phyloP scores from a whole-genome alignment of 2,888 invertebrate species.

The Synanthedon myopaeformis region DNA sequence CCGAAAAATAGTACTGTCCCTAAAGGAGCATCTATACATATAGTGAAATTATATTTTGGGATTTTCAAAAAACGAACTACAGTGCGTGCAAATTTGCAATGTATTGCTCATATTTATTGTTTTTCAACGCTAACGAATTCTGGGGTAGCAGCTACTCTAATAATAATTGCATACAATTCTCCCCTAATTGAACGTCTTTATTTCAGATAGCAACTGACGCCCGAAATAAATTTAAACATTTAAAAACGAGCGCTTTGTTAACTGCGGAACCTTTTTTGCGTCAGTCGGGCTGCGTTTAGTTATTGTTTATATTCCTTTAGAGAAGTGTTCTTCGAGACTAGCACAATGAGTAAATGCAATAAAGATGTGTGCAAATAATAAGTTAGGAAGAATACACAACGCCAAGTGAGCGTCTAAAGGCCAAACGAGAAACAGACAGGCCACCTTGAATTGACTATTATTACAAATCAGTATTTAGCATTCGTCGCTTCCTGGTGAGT shows the following conservation, averaged over 20 bases:
- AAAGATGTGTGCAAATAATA: neutral
- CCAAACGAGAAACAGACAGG: conserved; percentile 51
- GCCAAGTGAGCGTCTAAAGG: conserved; percentile 48
- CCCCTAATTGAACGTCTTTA: conserved; percentile 39
- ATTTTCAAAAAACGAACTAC: too few relatives aligned
- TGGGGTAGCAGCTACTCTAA: neutral
- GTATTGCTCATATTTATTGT: too few relatives aligned
- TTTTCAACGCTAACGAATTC: too few relatives aligned
- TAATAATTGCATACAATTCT: conserved; percentile 11
- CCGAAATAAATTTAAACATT: too few relatives aligned
- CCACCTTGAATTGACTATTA: conserved; percentile 59
- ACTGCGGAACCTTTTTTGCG: conserved; percentile 11
- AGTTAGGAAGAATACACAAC: conserved; percentile 44
- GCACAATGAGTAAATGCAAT: neutral
- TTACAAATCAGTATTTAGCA: conserved; percentile 63
- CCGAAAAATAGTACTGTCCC: conserved; percentile 14
- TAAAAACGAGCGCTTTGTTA: too few relatives aligned
- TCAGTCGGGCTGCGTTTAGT: neutral
- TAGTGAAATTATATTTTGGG: too few relatives aligned
- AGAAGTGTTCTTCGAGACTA: neutral
- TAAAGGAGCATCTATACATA: conserved; percentile 16
- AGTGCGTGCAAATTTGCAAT: too few relatives aligned
- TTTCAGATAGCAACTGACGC: too few relatives aligned
- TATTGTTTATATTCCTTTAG: neutral
- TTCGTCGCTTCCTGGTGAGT: conserved; percentile 58